Percentiles rank a stretch among this genome's conserved stretches.
phyloP scores from a whole-genome alignment of 2,113 vertebrate genomes.

The Anarhynchus alexandrinus region DNA sequence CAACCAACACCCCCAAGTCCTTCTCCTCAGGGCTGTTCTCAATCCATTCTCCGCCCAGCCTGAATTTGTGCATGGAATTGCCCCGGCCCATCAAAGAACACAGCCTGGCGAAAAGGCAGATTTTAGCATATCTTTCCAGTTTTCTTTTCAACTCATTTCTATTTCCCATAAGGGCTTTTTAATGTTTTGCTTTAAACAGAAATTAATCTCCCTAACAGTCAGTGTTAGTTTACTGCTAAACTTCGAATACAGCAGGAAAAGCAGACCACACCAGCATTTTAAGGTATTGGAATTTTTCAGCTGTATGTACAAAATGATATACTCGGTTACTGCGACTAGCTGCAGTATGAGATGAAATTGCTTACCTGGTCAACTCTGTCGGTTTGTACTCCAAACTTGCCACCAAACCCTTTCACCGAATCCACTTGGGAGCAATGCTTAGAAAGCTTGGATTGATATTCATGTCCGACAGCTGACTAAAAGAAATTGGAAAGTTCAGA shows the following conservation, averaged over 20 bases:
- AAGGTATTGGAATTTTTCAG: neutral
- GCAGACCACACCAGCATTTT: neutral
- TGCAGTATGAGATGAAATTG: neutral
- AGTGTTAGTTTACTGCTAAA: neutral
- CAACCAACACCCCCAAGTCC: no score
- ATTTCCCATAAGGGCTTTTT: neutral
- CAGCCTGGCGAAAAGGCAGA: neutral
- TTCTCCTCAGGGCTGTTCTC: no score
- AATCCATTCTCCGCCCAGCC: no score
- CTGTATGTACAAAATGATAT: neutral
- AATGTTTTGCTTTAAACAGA: neutral
- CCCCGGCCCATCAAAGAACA: neutral
- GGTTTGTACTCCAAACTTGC: conserved; percentile 91
- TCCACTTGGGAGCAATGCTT: conserved; percentile 96
- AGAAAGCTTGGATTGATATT: conserved; percentile 90
- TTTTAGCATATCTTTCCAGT: neutral
- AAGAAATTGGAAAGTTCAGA: neutral
- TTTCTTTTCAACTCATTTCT: neutral
- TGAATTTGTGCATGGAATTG: no score
- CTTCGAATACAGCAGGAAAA: neutral
- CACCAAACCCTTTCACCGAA: conserved; percentile 90
- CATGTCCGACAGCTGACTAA: conserved; percentile 94
- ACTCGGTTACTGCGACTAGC: neutral
- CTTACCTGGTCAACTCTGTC: conserved; percentile 94
- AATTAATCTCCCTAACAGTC: neutral